Conservation (phyloP, 2,888 invertebrate genomes). For the Epinotia demarniana region DNA sequence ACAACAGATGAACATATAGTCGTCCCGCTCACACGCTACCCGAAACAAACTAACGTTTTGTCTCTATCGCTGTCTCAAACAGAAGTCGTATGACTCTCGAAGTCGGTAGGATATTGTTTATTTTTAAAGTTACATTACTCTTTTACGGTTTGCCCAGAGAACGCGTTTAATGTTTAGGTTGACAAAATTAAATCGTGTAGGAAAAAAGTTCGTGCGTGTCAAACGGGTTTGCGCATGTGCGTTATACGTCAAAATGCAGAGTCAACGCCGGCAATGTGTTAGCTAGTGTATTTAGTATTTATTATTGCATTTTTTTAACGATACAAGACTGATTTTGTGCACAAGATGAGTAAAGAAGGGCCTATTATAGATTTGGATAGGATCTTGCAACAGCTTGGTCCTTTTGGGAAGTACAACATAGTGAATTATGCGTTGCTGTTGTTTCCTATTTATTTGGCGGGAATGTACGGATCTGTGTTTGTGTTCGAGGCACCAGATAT, state of each 20-base stretch:
- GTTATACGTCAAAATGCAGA: constrained; percentile 36
- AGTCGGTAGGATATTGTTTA: constrained; percentile 35
- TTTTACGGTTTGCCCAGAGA: constrained; percentile 30
- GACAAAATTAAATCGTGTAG: constrained; percentile 3
- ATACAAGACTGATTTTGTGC: constrained; percentile 50
- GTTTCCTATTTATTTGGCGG: constrained; percentile 76
- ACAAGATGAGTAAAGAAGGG: constrained; percentile 63
- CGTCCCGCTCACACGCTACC: constrained; percentile 22
- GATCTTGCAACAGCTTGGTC: constrained; percentile 69
- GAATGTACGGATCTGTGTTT: constrained; percentile 75
- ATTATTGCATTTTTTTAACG: constrained; percentile 49
- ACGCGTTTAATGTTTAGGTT: constrained; percentile 31
- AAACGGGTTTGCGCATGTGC: constrained; percentile 32
- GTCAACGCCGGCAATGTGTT: constrained; percentile 10
- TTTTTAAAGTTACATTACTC: constrained; percentile 37
- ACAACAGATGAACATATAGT: not conserved
- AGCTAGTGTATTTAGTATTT: constrained; percentile 21
- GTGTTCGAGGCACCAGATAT: constrained; percentile 78
- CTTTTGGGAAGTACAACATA: constrained; percentile 75
- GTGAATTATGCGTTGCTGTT: constrained; percentile 74
- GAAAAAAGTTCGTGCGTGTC: not conserved
- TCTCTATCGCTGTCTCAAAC: constrained; percentile 18
- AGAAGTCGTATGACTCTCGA: constrained; percentile 6
- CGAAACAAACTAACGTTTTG: not conserved
- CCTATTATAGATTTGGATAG: constrained; percentile 64